Conservation (phyloP, 2,113 vertebrate species). For the Anser cygnoides region DNA sequence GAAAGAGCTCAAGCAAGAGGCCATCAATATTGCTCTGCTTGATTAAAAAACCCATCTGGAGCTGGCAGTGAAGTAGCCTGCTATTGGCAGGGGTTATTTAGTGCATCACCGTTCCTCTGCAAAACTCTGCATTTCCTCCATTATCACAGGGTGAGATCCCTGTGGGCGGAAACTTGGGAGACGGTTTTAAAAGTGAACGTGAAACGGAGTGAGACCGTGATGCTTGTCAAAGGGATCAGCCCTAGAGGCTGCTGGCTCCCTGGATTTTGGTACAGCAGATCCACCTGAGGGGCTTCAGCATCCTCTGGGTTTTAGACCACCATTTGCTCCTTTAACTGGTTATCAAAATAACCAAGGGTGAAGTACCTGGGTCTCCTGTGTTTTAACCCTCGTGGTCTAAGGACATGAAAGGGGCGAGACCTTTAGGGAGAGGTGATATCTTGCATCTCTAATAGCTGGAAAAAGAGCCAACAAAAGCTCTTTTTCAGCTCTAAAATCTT, state of each 20-base stretch:
- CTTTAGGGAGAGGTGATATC: background rate
- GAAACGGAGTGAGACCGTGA: background rate
- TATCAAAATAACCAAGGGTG: background rate
- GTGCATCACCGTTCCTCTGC: background rate
- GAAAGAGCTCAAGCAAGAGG: slow-evolving; percentile 56
- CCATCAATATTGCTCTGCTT: slow-evolving; percentile 72
- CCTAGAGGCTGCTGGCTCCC: background rate
- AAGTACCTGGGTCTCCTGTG: background rate
- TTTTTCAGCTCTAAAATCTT: background rate
- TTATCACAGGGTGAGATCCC: slow-evolving; percentile 16
- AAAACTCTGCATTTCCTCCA: background rate
- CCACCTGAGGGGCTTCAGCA: background rate
- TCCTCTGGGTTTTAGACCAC: background rate
- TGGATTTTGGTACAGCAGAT: background rate
- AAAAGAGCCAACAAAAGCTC: background rate
- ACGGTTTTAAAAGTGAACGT: background rate
- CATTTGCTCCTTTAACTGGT: background rate
- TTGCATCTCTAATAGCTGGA: background rate
- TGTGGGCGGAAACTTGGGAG: background rate
- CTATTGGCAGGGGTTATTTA: slow-evolving; percentile 65
- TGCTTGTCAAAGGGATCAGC: background rate
- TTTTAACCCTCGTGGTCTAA: background rate
- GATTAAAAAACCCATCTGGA: slow-evolving; percentile 67
- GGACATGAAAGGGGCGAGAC: background rate
- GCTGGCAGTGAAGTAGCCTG: slow-evolving; percentile 41